Conservation (phyloP, 30 jellyfish, hydroid and myxozoan genomes). For the Catostylus mosaicus region DNA sequence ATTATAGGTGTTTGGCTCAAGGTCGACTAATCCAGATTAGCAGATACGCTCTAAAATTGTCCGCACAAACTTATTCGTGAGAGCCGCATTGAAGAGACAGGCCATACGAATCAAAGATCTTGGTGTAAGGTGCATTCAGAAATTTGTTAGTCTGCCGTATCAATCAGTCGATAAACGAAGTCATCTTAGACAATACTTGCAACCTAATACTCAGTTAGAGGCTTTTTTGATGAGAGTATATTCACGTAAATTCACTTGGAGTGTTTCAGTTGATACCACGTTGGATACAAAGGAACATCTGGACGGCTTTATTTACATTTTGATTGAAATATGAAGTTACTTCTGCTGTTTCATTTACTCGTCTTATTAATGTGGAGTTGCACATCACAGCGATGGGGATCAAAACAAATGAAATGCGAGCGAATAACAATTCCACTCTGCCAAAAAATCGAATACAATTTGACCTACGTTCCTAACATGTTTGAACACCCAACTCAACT, state of each 20-base stretch:
- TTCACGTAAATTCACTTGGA: conserved; percentile 2
- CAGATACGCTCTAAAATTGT: conserved; percentile 67
- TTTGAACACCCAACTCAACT: conserved; percentile 87
- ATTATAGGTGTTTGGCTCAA: conserved; percentile 67
- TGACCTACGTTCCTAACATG: conserved; percentile 94
- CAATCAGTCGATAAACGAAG: conserved; percentile 3
- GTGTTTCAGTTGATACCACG: conserved; percentile 40
- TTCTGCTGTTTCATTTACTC: conserved; percentile 25
- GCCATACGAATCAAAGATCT: conserved; percentile 16
- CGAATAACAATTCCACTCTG: conserved; percentile 88
- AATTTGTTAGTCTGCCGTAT: background rate
- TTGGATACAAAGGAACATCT: conserved; percentile 50
- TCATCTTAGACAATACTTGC: conserved; percentile 9
- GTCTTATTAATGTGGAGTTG: conserved; percentile 36
- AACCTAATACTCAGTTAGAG: conserved; percentile 35
- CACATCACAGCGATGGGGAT: conserved; percentile 57
- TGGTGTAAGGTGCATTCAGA: background rate
- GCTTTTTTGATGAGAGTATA: conserved; percentile 19
- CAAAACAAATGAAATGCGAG: conserved; percentile 84
- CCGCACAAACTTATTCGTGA: conserved; percentile 42
- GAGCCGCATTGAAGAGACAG: conserved; percentile 16
- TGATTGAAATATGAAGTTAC: conserved; percentile 60
- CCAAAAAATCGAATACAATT: conserved; percentile 84
- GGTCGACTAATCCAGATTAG: conserved; percentile 83
- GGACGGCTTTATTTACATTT: conserved; percentile 39